Base-by-base conservation (phyloP, 92 coral and sea anemone species). In the Virgularia gustaviana region DNA sequence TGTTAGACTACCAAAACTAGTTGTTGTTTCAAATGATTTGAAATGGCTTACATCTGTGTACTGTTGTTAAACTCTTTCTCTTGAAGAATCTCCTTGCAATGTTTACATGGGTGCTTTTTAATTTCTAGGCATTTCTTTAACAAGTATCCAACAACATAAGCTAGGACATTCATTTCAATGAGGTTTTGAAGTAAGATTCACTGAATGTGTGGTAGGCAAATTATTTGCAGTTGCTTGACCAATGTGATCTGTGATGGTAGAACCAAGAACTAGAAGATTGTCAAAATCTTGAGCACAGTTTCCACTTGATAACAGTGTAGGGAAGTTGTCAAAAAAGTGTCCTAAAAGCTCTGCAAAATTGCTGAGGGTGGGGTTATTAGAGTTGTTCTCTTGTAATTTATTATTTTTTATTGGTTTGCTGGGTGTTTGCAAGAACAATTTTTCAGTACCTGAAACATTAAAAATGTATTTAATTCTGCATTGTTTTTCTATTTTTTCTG, bases 321-420 rank as follows among this genome's bases (percentile, higher is more conserved):
- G 57, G 57, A 24, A 65, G 57, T 65, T 65, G 73, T 65, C 22
- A 28, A 65, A 43, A 65, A 31, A 65, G 30, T 39, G 42, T 65
- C 33, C 36, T 24, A 42, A 65, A 65, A 20, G 72, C 56, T 39
- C 36, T 39, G 13, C 52, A 33, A 43, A 65, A 65, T 42, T 65
- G 73, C 7, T 20, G 23, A 32, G 65, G 3, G 65, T 59, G n/a
- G 65, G 65, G 19, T 29, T 59, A 2, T 59, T 44, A 34, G 41
- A 10, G 16, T 59, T 59, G 1, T 29, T 29, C 33, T 25, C 65
- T 18, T 59, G 65, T 59, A 32, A 29, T n/a, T n/a, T n/a, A n/a
- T n/a, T n/a, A n/a, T n/a, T n/a, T n/a, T n/a, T n/a, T n/a, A n/a
- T n/a, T n/a, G n/a, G n/a, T n/a, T n/a, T n/a, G n/a, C n/a, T n/a